phyloP scores from a whole-genome alignment of 1,140 invertebrate genomes.

The Apis cerana region DNA sequence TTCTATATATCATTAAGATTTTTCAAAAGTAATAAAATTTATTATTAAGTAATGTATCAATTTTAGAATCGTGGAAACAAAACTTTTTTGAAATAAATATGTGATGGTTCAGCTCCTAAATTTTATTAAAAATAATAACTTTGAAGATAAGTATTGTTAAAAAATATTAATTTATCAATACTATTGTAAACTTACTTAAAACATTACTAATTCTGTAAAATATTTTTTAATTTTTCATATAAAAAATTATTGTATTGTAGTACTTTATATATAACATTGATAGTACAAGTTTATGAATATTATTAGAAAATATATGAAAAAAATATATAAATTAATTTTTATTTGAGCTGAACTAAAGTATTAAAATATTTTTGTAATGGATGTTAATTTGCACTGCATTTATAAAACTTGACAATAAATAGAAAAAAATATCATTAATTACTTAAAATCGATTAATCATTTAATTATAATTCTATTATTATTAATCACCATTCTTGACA shows the following conservation, averaged over 20 bases:
- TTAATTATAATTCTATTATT: conserved; percentile 6
- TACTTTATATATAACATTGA: conserved; percentile 21
- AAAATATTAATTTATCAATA: background rate
- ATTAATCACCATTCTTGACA: background rate
- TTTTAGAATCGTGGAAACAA: conserved; percentile 19
- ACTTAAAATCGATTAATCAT: conserved; percentile 25
- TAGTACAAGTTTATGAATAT: conserved; percentile 33
- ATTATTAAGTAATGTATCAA: background rate
- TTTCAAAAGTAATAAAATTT: background rate
- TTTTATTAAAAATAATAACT: background rate
- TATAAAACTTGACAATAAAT: conserved; percentile 64
- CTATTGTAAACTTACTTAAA: background rate
- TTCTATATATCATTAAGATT: background rate
- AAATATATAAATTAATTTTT: conserved; percentile 2
- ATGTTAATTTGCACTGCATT: conserved; percentile 50
- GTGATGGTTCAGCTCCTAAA: conserved; percentile 20
- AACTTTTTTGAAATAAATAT: background rate
- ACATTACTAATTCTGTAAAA: background rate
- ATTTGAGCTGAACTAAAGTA: conserved; percentile 39
- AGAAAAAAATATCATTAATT: conserved; percentile 14
- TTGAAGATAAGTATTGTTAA: background rate
- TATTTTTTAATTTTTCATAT: conserved; percentile 31
- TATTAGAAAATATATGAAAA: conserved; percentile 18
- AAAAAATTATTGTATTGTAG: conserved; percentile 28
- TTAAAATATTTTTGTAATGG: conserved; percentile 57